Evolutionary conservation across 2,888 invertebrate genomes (phyloP), one percentile per base, ranked within the genome.

Genomic region (Agelastica alni): DNA sequence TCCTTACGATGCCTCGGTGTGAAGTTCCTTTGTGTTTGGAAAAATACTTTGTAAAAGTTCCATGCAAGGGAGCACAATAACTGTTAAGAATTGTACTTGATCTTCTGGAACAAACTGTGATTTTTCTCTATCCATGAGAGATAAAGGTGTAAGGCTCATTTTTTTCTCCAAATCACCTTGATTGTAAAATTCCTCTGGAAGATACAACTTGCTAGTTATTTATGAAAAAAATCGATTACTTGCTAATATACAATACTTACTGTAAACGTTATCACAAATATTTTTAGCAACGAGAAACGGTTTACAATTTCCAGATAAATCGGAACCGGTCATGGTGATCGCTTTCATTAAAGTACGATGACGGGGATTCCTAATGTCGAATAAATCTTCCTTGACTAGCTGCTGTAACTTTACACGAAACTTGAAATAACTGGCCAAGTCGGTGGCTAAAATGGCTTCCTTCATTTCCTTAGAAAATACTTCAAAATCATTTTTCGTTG

Each of bases 81-180:
- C 80, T 0, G 80, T 78, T 13, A 85, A 72, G 75, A 85, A 85
- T 70, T 84, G 81, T 12, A 84, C 80, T 77, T 86, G 85, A 62
- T 85, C 84, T 16, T 83, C 81, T 0, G 85, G 84, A 67, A 85
- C 81, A 70, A 80, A 79, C 56, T 77, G 64, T 57, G 77, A 71
- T 63, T 83, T 83, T 2, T 80, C 79, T 36, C 85, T 76, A 71
- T 85, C 84, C 85, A 85, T 85, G 78, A 85, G 81, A 56, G 83
- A 80, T 3, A 84, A 76, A 0, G 85, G 85, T 0, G 76, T 79
- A 67, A 83, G 78, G 36, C 84, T 84, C 78, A 84, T 77, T 3
- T 69, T 72, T 18, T 83, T 82, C 68, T 85, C 84, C 22, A 75
- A 72, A 68, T 85, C 85, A 1, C 85, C 85, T 81, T 85, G 74